Evolutionary conservation across 2,113 vertebrate genomes (phyloP).

Genomic region (Noturus placidus): DNA sequence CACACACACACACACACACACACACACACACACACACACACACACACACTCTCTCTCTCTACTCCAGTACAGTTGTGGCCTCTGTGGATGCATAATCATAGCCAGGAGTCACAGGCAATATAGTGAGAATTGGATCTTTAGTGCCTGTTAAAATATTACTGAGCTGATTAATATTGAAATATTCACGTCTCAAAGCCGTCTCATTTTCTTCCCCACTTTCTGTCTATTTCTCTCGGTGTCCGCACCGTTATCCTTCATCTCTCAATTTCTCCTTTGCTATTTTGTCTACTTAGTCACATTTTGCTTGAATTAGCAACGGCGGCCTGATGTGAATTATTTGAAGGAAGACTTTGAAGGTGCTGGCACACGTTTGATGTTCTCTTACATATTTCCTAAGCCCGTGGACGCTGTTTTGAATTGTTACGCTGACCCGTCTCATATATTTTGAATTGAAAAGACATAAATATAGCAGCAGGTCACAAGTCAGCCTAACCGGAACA

Average conservation of each 20-base stretch:
- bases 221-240: conserved; percentile 30
- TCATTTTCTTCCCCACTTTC: conserved; percentile 43
- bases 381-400: conserved; percentile 52
- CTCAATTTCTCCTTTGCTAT: conserved; percentile 6
- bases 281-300: conserved; percentile 28
- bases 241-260: conserved; percentile 45
- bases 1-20: not conserved
- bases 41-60: not conserved
- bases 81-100: conserved; percentile 66
- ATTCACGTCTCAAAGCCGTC: conserved; percentile 69
- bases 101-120: conserved; percentile 73
- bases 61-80: conserved; percentile 45
- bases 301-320: conserved; percentile 5
- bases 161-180: conserved; percentile 83
- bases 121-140: conserved; percentile 79
- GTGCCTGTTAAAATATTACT: conserved; percentile 83
- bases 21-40: not conserved
- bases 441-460: conserved; percentile 55
- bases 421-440: conserved; percentile 62
- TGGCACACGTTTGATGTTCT: not conserved
- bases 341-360: not conserved
- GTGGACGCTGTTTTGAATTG: conserved; percentile 49
- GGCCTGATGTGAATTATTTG: conserved; percentile 8
- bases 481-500: not conserved
- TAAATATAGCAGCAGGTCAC: conserved; percentile 56